Evolutionary conservation across 2,797 vertebrate genomes (phyloP), one percentile per base, ranked within the genome.

Genomic region (Basileuterus tristriatus): DNA sequence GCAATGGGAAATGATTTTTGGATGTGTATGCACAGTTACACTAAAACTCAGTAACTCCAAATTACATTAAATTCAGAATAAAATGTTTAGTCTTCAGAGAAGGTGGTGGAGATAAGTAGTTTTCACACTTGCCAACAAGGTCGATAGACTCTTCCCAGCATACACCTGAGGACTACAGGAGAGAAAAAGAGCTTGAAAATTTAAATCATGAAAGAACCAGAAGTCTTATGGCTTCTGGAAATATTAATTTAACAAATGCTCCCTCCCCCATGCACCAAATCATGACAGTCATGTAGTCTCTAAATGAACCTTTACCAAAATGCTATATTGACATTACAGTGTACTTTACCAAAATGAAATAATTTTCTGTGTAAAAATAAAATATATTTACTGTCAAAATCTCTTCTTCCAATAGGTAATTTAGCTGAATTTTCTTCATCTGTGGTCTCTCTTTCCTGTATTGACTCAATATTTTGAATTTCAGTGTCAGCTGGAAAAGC

Each of bases 111-210:
- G 46, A 39, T 64, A 52, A 75, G 18, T 58, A 85, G 65, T 52
- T 97, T 72, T 98, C 97, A 99, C 62, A 93, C 91, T 94, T 98
- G 98, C 99, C 99, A 99, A 96, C 99, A 99, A 64, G 99, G 99
- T 94, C 99, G 98, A 92, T 99, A 99, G 70, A 99, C 99, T 98
- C 99, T 97, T 97, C 99, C 99, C 89, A 99, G 98, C 99, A 99
- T 99, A 89, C 99, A 99, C 53, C 99, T 98, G 93, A 99, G 98
- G 94, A 99, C 99, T 99, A 82, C 29, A 78, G 23, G 64, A 36
- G 79, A 62, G 30, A 74, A 44, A 43, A 32, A 34, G 4, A 23
- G n/a, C 4, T 15, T 52, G 29, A 50, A 70, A 46, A 4, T 55
- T 92, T 85, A 78, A 85, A 39, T 88, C 22, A 14, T 75, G 56